These are phyloP conservation scores for Sinhomidia bicolor DNA, from an alignment of 2,888 invertebrate genomes.

Conservation along the genomic window DNA sequence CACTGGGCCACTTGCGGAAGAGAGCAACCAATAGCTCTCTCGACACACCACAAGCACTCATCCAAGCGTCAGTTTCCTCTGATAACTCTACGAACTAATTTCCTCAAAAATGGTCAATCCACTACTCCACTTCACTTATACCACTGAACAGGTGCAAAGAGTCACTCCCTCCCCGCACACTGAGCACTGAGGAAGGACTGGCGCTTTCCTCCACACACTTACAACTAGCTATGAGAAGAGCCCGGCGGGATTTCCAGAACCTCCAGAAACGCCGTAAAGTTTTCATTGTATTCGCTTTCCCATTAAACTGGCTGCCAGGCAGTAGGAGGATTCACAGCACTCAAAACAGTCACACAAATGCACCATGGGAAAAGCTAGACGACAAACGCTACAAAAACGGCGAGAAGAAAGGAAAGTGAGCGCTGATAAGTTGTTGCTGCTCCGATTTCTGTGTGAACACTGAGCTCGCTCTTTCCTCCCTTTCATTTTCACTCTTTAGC, in stretches of 20 bases:
- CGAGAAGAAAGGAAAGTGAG: conserved; percentile 5
- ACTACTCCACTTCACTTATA: not conserved
- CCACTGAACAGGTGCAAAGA: not conserved
- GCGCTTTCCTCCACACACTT: too few species aligned
- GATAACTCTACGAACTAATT: too few species aligned
- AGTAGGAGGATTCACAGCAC: too few species aligned
- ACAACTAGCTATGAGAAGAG: not conserved
- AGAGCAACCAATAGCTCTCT: conserved; percentile 20
- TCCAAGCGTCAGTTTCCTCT: not conserved
- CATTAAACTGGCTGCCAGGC: not conserved
- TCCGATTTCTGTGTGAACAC: conserved; percentile 68
- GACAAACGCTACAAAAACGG: not conserved
- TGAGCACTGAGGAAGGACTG: too few species aligned
- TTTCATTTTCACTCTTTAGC: conserved; percentile 52
- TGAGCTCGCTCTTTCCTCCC: conserved; percentile 39
- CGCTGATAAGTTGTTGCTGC: conserved; percentile 52
- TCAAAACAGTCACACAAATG: not conserved
- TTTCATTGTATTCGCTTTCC: conserved; percentile 31
- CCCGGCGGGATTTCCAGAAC: conserved; percentile 28
- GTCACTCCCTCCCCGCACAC: not conserved
- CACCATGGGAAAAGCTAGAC: not conserved
- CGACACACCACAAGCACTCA: conserved; percentile 50
- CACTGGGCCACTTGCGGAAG: not conserved
- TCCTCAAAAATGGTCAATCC: not conserved
- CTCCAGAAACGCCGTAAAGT: conserved; percentile 36